A percentile compares a stretch with the other conserved stretches of the same genome.
Evolutionary conservation across 2,888 invertebrate genomes (phyloP).

Genomic region (Dorcus parallelipipedus): DNA sequence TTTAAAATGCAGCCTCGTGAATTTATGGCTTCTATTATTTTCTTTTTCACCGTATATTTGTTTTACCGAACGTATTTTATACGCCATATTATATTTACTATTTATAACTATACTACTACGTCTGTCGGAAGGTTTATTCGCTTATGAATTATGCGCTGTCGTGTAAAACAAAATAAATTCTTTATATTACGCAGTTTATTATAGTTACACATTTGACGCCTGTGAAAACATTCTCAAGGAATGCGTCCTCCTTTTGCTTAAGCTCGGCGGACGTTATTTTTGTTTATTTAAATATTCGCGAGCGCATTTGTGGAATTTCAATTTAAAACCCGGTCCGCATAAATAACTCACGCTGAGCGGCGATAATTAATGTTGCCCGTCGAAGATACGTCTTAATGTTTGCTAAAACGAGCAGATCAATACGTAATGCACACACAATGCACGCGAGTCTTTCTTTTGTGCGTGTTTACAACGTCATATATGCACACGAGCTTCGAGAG

Average conservation of each 20-base stretch:
- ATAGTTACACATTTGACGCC: not conserved
- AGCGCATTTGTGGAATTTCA: no score
- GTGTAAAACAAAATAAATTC: constrained; percentile 4
- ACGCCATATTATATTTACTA: not conserved
- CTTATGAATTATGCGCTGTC: constrained; percentile 12
- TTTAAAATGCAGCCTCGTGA: constrained; percentile 30
- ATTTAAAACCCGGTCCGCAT: no score
- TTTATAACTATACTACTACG: not conserved
- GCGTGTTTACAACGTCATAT: not conserved
- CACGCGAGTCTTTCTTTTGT: not conserved
- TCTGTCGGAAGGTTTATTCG: constrained; percentile 7
- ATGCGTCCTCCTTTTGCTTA: not conserved
- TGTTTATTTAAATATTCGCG: no score
- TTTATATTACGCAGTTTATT: not conserved
- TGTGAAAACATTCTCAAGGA: constrained; percentile 4
- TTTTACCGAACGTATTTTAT: constrained; percentile 2
- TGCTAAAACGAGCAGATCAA: not conserved
- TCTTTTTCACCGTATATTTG: constrained; percentile 9
- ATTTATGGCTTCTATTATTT: constrained; percentile 23
- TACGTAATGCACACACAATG: not conserved
- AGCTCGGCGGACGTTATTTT: not conserved
- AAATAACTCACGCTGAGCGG: no score
- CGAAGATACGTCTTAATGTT: not conserved
- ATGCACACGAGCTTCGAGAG: not conserved
- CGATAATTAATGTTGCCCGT: no score